Evolutionary conservation across 2,113 vertebrate species (phyloP), one percentile per base, ranked within the genome.

Genomic region (Trachemys scripta): DNA sequence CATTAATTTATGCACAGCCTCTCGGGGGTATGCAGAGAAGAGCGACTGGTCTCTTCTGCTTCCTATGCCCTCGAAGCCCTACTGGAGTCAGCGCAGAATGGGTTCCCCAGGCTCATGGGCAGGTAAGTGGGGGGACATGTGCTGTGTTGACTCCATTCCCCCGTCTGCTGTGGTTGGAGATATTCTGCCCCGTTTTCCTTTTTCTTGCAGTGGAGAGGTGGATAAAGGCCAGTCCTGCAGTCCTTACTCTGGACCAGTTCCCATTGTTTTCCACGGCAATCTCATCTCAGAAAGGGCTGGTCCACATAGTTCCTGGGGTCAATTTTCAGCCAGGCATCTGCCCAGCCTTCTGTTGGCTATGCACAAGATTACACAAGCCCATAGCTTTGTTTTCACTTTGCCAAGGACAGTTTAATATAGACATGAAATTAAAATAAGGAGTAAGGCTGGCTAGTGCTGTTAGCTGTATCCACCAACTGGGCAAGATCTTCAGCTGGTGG

Each of bases 201-300:
- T 6, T 14, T 5, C 1, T 12, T 27, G 35, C 24, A 27, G 0
- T 29, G 7, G 31, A 82, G 22, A 27, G 13, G 11, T 47, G 75
- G 7, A 27, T 47, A 29, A 27, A 78, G 42, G 75, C 75, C 25
- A 78, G 42, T 47, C 42, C 42, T 29, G 19, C 24, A 78, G 42
- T 29, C 75, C 42, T 78, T 29, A 78, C 12, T 13, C 81, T 92
- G 27, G 27, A 45, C 8, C 35, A 85, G 86, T 93, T 91, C 45
- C 45, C 49, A 90, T 45, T 91, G 72, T 51, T 84, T 88, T 82
- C 25, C 10, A 13, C 27, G 87, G 79, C 25, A 53, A 75, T 22
- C 4, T 6, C 75, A 84, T 31, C 31, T 87, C 91, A 93, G 90
- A 94, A 97, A 95, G 84, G 86, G 87, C 93, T 95, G 88, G 49